Base-by-base conservation (phyloP, 2,888 invertebrate species). In the Drosophila aldrichi region DNA sequence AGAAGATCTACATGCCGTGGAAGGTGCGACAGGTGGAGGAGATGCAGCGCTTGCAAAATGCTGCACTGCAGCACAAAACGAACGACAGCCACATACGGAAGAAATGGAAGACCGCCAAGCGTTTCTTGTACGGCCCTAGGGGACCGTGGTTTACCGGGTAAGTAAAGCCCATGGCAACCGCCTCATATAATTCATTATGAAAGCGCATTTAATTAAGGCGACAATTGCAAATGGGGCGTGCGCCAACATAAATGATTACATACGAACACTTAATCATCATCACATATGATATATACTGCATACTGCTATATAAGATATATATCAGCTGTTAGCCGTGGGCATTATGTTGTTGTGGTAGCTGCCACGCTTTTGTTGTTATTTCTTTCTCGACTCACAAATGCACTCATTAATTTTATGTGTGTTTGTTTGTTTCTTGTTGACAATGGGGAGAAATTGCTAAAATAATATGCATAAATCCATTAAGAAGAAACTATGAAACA, bases 51-150 rank as follows among this genome's bases (percentile, higher is more conserved):
- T 93, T 93, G 70, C 93, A 93, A 82, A 93, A 93, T 74, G 88
- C 93, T 36, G 88, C 93, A 63, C 91, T 93, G 67, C 94, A 94
- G 74, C 91, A 93, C 67, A 93, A 93, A 58, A 94, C 94, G 62
- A 94, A 94, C 81, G 92, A 93, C 65, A 92, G 92, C 74, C 92
- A 94, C 72, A 93, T 94, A 46, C 92, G 94, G 77, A 92, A 94
- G 65, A 94, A 94, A 81, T 95, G 95, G 95, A 93, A 94, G 81
- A 93, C 94, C 48, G 92, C 94, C 51, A 94, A 94, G 84, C 91
- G 94, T 74, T 95, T 94, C 92, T 93, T 95, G 74, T 93, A 93
- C 62, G 94, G 95, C 56, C 92, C 93, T 38, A 91, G 94, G 46
- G 94, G 94, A 34, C 93, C 94, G 44, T 94, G 94, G 93, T 91